Conservation (phyloP, 2,888 invertebrate genomes). For the Dynastes hyllus region DNA sequence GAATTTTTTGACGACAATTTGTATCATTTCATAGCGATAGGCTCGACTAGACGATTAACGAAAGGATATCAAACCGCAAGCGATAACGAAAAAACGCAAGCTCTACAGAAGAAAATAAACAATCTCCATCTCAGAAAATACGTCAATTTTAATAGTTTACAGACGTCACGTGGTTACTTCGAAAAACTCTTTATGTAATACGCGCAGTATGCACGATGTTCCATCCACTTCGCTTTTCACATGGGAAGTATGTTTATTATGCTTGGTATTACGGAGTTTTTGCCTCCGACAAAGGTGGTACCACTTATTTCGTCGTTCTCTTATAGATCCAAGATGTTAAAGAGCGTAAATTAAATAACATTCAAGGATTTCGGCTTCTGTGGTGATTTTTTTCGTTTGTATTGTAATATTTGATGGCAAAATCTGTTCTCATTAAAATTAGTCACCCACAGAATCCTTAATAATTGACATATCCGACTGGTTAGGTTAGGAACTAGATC, state of each 20-base stretch:
- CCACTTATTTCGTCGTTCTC: background rate
- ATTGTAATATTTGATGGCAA: too few species aligned
- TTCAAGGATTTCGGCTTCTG: too few species aligned
- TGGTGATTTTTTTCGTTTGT: too few species aligned
- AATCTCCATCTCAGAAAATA: slow-evolving; percentile 33
- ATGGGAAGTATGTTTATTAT: slow-evolving; percentile 22
- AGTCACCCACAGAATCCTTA: too few species aligned
- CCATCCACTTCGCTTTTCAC: slow-evolving; percentile 6
- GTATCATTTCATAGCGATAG: background rate
- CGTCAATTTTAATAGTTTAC: slow-evolving; percentile 48
- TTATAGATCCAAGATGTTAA: slow-evolving; percentile 7
- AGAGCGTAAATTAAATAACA: too few species aligned
- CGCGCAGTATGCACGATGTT: slow-evolving; percentile 3
- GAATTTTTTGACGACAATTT: background rate
- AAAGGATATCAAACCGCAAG: slow-evolving; percentile 44
- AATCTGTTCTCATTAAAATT: too few species aligned
- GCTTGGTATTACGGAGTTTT: slow-evolving; percentile 10
- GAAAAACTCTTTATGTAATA: slow-evolving; percentile 40
- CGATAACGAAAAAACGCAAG: slow-evolving; percentile 37
- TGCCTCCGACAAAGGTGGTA: slow-evolving; percentile 25
- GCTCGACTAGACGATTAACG: background rate
- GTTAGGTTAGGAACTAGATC: too few species aligned
- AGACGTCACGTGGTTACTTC: slow-evolving; percentile 39
- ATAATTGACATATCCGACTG: too few species aligned
- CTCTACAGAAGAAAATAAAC: slow-evolving; percentile 40